Evolutionary conservation across 2,888 invertebrate species (phyloP).

Genomic region (Hipparchia sbordonii): DNA sequence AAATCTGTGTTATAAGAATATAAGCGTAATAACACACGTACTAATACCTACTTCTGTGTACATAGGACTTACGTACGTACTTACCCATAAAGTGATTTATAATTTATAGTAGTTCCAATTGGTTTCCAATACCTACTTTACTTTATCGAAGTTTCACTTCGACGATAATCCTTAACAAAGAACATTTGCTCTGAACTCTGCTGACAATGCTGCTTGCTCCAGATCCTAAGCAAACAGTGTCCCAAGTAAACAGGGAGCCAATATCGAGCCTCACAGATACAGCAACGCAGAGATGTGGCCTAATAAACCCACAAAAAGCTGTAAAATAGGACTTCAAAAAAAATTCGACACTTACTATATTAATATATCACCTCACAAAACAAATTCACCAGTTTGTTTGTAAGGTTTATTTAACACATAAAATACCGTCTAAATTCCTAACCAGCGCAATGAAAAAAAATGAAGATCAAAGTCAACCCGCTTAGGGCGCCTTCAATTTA

Average conservation of each 20-base stretch:
- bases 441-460: no score
- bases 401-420: no score
- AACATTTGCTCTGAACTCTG: slow-evolving; percentile 7
- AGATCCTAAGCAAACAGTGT: slow-evolving; percentile 24
- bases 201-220: slow-evolving; percentile 8
- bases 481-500: no score
- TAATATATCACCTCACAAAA: no score
- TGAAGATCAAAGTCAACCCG: neutral
- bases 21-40: no score
- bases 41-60: neutral
- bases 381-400: no score
- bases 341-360: no score
- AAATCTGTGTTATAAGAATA: no score
- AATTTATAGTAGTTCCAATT: neutral
- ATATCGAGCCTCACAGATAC: slow-evolving; percentile 10
- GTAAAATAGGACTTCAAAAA: no score
- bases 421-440: no score
- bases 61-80: no score
- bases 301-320: no score
- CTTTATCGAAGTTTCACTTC: slow-evolving; percentile 17
- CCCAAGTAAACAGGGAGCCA: slow-evolving; percentile 25
- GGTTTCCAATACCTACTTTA: neutral
- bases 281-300: neutral
- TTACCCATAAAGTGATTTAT: neutral
- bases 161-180: slow-evolving; percentile 17